Evolutionary conservation across 2,113 vertebrate genomes (phyloP).

Genomic region (Cynopterus brachyotis): DNA sequence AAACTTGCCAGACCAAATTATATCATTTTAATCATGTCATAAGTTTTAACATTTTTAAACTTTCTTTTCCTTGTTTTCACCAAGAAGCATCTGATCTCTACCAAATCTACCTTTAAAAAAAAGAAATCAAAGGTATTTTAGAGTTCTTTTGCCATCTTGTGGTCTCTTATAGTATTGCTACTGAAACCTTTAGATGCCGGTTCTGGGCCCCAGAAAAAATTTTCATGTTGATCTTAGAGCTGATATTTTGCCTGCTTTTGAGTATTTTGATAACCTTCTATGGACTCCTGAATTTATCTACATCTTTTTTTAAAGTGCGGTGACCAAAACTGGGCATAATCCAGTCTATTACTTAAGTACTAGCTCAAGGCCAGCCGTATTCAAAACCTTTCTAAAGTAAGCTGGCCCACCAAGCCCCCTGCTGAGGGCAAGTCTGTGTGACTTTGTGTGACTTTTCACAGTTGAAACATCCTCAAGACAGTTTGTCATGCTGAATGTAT

Average conservation of each 20-base stretch:
- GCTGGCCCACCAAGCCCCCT: neutral
- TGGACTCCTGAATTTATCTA: neutral
- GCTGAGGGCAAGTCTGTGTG: neutral
- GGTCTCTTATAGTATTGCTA: slow-evolving; percentile 40
- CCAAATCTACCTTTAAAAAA: neutral
- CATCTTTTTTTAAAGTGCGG: neutral
- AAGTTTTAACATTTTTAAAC: slow-evolving; percentile 37
- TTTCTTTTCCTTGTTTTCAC: slow-evolving; percentile 37
- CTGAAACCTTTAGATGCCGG: neutral
- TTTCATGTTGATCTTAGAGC: neutral
- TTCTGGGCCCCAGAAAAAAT: neutral
- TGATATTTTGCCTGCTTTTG: neutral
- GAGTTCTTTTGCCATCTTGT: slow-evolving; percentile 64
- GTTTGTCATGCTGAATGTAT: neutral
- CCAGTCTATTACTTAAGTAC: neutral
- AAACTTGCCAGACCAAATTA: neutral
- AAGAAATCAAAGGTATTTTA: neutral
- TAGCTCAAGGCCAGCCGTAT: neutral
- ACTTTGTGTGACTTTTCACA: neutral
- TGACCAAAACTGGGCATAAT: neutral
- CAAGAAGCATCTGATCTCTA: neutral
- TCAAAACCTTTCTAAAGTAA: slow-evolving; percentile 1
- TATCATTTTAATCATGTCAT: neutral
- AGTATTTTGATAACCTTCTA: neutral
- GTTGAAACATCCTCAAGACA: neutral